phyloP scores from a whole-genome alignment of 2,888 invertebrate species.

The Eledone cirrhosa region DNA sequence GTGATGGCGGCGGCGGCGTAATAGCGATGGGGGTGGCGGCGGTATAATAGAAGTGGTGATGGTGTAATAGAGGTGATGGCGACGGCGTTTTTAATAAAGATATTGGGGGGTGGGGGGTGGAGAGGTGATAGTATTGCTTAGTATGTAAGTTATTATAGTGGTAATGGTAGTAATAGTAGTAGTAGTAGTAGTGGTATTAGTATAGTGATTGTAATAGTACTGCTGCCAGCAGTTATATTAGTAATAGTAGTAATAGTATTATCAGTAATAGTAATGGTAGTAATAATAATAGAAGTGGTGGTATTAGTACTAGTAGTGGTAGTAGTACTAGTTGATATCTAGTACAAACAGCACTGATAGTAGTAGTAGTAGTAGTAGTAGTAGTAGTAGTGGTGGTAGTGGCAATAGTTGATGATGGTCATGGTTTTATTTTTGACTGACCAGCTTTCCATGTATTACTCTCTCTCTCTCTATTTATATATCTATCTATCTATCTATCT shows the following conservation, averaged over 20 bases:
- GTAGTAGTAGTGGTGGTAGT: slow-evolving; percentile 21
- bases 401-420: neutral
- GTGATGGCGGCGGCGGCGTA: too few relatives aligned
- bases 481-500: neutral
- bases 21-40: too few relatives aligned
- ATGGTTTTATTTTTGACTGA: neutral
- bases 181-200: neutral
- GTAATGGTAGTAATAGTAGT: too few relatives aligned
- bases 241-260: neutral
- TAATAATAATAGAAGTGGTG: neutral
- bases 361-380: slow-evolving; percentile 14
- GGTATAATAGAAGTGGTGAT: too few relatives aligned
- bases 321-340: neutral
- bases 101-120: too few relatives aligned
- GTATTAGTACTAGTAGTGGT: neutral
- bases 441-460: neutral
- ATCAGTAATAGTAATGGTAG: neutral
- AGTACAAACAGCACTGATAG: neutral
- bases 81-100: too few relatives aligned
- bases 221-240: neutral
- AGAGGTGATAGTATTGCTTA: too few relatives aligned
- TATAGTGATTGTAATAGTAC: neutral
- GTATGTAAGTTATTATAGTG: too few relatives aligned
- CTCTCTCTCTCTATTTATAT: neutral
- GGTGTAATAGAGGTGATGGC: too few relatives aligned